Evolutionary conservation across 1,140 invertebrate genomes (phyloP).

Genomic region (Drosophila saltans): DNA sequence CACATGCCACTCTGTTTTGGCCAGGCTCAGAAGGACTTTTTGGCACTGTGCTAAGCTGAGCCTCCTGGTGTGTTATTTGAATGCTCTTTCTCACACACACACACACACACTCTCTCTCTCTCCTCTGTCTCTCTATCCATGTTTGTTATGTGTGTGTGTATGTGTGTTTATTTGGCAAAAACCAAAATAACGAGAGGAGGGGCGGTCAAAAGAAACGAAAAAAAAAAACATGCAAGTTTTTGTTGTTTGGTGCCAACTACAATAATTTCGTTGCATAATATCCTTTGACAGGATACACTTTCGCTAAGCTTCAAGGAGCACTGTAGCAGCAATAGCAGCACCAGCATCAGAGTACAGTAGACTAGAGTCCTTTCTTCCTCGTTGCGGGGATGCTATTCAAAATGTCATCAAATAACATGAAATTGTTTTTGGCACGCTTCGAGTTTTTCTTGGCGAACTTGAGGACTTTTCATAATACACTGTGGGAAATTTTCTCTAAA

Average conservation of each 20-base stretch:
- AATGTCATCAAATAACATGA: slow-evolving; percentile 59
- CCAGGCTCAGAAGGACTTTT: slow-evolving; percentile 51
- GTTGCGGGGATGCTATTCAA: slow-evolving; percentile 26
- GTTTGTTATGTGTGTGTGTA: neutral
- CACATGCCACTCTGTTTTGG: slow-evolving; percentile 43
- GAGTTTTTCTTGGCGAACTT: slow-evolving; percentile 17
- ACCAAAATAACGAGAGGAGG: neutral
- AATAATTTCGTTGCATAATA: slow-evolving; percentile 65
- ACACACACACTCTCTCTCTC: neutral
- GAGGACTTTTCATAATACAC: slow-evolving; percentile 3
- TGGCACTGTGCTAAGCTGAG: slow-evolving; percentile 38
- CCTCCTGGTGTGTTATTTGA: slow-evolving; percentile 13
- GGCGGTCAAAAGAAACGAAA: neutral
- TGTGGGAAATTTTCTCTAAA: neutral
- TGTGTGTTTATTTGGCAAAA: slow-evolving; percentile 47
- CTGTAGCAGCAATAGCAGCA: slow-evolving; percentile 23
- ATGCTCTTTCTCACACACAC: neutral
- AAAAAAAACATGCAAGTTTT: slow-evolving; percentile 21
- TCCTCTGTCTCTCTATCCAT: too few species aligned
- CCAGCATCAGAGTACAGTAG: slow-evolving; percentile 19
- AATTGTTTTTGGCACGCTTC: slow-evolving; percentile 59
- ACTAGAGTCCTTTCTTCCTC: slow-evolving; percentile 15
- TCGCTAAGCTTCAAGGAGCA: slow-evolving; percentile 58
- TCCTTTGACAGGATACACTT: slow-evolving; percentile 67
- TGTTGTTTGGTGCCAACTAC: slow-evolving; percentile 59